These are phyloP conservation scores for Tenthredo livida DNA, from an alignment of 2,888 invertebrate species.

Conservation along the genomic window DNA sequence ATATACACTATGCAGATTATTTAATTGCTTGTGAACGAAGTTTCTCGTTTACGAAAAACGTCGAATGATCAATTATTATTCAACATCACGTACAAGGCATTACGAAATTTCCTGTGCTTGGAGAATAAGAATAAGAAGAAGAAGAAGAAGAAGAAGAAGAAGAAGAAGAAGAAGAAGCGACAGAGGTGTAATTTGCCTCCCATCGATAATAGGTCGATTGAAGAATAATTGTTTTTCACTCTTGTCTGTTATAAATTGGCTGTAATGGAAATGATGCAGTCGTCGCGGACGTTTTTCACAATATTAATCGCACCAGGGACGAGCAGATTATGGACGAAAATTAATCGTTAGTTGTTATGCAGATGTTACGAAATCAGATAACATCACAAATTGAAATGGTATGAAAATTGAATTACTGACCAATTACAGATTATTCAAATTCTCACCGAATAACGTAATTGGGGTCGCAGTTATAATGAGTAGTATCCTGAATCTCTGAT, in stretches of 20 bases:
- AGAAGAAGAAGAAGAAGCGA: not conserved
- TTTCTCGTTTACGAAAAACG: not conserved
- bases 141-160: too few species aligned
- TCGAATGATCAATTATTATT: not conserved
- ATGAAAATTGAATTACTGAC: not conserved
- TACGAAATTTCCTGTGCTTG: not conserved
- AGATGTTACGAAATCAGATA: not conserved
- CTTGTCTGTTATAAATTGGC: not conserved
- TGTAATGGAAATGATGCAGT: not conserved
- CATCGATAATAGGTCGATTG: conserved; percentile 14
- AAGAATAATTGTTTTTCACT: not conserved
- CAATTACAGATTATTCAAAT: conserved; percentile 12
- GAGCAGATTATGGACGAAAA: not conserved
- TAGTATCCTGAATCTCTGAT: not conserved
- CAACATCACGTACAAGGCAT: not conserved
- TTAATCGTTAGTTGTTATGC: not conserved
- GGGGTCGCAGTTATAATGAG: not conserved
- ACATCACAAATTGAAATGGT: not conserved
- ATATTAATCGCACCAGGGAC: not conserved
- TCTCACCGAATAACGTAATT: not conserved
- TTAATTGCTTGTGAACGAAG: conserved; percentile 13
- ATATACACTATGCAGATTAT: not conserved
- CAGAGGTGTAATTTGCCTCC: conserved; percentile 9
- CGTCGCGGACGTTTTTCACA: not conserved
- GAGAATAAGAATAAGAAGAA: not conserved